Evolutionary conservation across 2,113 vertebrate genomes (phyloP).

Genomic region (Felis catus): F.catus_Fca126_mat1.0 CM031411.1:24526501-24527000

Average conservation of each 20-base stretch:
- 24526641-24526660: neutral
- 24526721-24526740: neutral
- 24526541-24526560: conserved; percentile 8
- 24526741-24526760: conserved; percentile 1
- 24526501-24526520: neutral
- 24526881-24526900: neutral
- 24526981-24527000: neutral
- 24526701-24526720: neutral
- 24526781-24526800: accelerated
- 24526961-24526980: neutral
- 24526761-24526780: neutral
- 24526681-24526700: neutral
- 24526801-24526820: neutral
- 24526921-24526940: neutral
- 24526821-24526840: neutral
- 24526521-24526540: neutral
- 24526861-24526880: neutral
- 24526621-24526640: neutral
- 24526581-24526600: neutral
- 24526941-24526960: neutral
- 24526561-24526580: neutral
- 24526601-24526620: neutral
- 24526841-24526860: too few relatives aligned
- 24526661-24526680: neutral
- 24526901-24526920: neutral